Percentiles rank a stretch among this genome's conserved stretches.
Conservation (phyloP, 2,888 invertebrate species). For the Sinelater perroti region DNA sequence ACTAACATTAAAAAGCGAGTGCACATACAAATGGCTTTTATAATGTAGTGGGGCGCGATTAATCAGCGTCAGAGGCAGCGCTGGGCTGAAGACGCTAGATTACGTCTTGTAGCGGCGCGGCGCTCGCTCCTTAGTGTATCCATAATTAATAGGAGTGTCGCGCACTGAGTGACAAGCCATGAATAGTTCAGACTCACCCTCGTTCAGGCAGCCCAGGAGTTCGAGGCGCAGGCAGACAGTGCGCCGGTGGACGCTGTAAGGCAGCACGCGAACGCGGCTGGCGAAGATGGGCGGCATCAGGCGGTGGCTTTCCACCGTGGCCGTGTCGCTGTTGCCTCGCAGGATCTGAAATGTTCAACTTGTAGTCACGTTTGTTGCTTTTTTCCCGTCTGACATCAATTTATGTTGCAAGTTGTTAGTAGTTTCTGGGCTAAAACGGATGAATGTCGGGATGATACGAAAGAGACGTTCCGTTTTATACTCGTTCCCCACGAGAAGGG, state of each 20-base stretch:
- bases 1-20: slow-evolving; percentile 21
- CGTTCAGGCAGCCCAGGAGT: slow-evolving; percentile 75
- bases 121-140: slow-evolving; percentile 47
- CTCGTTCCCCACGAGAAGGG: no score
- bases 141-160: slow-evolving; percentile 51
- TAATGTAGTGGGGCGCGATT: slow-evolving; percentile 45
- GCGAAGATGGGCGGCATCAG: slow-evolving; percentile 78
- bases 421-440: no score
- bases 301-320: slow-evolving; percentile 71
- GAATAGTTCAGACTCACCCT: slow-evolving; percentile 65
- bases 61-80: slow-evolving; percentile 48
- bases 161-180: slow-evolving; percentile 49
- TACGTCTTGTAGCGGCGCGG: slow-evolving; percentile 39
- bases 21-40: slow-evolving; percentile 44
- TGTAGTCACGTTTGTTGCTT: no score
- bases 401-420: no score
- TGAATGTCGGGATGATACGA: no score
- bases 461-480: no score
- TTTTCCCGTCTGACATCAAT: no score
- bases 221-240: slow-evolving; percentile 81
- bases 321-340: slow-evolving; percentile 77
- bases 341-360: slow-evolving; percentile 71
- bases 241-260: slow-evolving; percentile 74
- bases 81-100: slow-evolving; percentile 38
- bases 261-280: slow-evolving; percentile 74